Evolutionary conservation across 1,140 invertebrate genomes (phyloP).

Genomic region (Anoplophora glabripennis): DNA sequence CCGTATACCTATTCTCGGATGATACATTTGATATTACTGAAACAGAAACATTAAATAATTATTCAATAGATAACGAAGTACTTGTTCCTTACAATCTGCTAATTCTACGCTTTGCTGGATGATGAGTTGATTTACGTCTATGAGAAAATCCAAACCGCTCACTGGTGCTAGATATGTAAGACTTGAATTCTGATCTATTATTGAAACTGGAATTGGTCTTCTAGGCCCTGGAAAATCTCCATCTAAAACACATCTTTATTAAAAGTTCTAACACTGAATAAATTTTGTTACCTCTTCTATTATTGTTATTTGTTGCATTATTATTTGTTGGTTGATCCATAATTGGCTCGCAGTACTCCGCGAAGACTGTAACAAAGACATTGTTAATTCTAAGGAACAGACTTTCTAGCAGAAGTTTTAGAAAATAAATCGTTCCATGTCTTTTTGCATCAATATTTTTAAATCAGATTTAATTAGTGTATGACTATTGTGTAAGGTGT

Average conservation of each 20-base stretch:
- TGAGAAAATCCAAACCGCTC: conserved; percentile 57
- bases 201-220: conserved; percentile 53
- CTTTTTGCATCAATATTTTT: too few species aligned
- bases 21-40: conserved; percentile 45
- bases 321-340: background rate
- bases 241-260: background rate
- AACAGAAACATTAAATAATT: conserved; percentile 14
- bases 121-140: conserved; percentile 52
- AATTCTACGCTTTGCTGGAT: conserved; percentile 61
- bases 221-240: conserved; percentile 25
- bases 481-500: too few species aligned
- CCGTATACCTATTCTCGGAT: conserved; percentile 63
- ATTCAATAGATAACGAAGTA: background rate
- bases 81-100: conserved; percentile 51
- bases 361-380: background rate
- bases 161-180: conserved; percentile 55
- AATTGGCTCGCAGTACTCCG: background rate
- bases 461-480: too few species aligned
- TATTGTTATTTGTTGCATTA: too few species aligned
- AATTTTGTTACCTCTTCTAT: too few species aligned
- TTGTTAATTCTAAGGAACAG: too few species aligned
- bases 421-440: too few species aligned
- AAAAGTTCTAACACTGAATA: too few species aligned
- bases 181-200: conserved; percentile 52
- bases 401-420: too few species aligned